Evolutionary conservation across 2,888 invertebrate genomes (phyloP).

Genomic region (Rhogogaster chlorosoma): DNA sequence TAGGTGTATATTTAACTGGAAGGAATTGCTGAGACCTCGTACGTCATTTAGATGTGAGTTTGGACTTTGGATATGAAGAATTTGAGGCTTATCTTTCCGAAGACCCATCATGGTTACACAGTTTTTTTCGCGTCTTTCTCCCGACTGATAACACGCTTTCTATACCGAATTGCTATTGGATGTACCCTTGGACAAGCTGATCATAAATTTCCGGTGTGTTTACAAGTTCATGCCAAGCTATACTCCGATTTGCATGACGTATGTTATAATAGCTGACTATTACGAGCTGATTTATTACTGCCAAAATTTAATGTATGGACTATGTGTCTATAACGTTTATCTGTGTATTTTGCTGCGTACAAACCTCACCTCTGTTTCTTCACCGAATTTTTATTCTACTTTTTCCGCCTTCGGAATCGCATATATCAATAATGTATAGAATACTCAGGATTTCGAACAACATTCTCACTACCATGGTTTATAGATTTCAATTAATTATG

Average conservation of each 20-base stretch:
- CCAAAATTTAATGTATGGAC: background rate
- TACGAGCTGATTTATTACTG: background rate
- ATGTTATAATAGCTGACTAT: background rate
- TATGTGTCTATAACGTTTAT: background rate
- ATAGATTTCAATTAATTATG: background rate
- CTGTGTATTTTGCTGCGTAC: background rate
- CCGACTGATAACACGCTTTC: background rate
- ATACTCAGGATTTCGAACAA: background rate
- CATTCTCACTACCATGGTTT: background rate
- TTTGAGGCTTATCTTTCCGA: background rate
- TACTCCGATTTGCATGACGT: background rate
- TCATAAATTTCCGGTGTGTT: background rate
- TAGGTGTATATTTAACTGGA: slow-evolving; percentile 32
- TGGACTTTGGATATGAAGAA: slow-evolving; percentile 18
- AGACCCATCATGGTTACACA: background rate
- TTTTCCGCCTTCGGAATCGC: background rate
- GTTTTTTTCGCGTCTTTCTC: slow-evolving; percentile 1
- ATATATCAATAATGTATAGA: background rate
- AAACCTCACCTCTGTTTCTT: background rate
- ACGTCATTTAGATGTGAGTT: background rate
- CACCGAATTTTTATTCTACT: background rate
- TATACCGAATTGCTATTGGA: background rate
- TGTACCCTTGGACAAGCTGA: background rate
- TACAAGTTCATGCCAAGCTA: background rate
- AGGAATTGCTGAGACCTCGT: background rate